Percentiles rank a stretch among this genome's conserved stretches.
phyloP scores from a whole-genome alignment of 2,797 vertebrate genomes.

The Anguilla obscura region DNA sequence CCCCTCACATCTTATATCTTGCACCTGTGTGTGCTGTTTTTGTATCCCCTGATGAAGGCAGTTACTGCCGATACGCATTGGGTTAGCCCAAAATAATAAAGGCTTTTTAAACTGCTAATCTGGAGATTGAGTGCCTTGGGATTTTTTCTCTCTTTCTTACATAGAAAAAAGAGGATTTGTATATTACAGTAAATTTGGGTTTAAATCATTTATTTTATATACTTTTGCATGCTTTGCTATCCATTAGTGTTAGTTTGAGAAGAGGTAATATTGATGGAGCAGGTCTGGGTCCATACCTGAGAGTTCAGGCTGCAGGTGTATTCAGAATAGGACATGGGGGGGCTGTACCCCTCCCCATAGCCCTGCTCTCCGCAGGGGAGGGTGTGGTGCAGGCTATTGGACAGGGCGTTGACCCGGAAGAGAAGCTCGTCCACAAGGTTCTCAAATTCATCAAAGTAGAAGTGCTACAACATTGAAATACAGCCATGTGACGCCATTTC shows the following conservation, averaged over 20 bases:
- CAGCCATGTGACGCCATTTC: not conserved
- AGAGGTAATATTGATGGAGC: not conserved
- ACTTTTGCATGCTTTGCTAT: not conserved
- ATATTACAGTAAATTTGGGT: not conserved
- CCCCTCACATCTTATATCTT: too few species aligned
- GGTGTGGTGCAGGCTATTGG: constrained; percentile 59
- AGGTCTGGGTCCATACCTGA: constrained; percentile 49
- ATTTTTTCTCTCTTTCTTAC: too few species aligned
- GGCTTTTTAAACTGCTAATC: too few species aligned
- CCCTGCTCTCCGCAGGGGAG: constrained; percentile 41
- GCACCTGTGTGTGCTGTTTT: too few species aligned
- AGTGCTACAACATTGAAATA: constrained; percentile 60
- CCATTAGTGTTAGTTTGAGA: not conserved
- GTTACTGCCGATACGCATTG: too few species aligned
- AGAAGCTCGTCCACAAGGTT: constrained; percentile 77
- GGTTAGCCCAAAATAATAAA: too few species aligned
- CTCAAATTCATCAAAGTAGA: constrained; percentile 77
- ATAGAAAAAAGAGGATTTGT: not conserved
- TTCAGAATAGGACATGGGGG: constrained; percentile 30
- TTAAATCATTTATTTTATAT: not conserved
- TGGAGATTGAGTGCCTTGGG: too few species aligned
- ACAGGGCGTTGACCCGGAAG: constrained; percentile 68
- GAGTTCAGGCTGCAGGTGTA: constrained; percentile 39
- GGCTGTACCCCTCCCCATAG: constrained; percentile 38
- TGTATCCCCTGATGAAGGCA: too few species aligned